Evolutionary conservation across 1,140 invertebrate species (phyloP).

Genomic region (Drosophila mojavensis): DNA sequence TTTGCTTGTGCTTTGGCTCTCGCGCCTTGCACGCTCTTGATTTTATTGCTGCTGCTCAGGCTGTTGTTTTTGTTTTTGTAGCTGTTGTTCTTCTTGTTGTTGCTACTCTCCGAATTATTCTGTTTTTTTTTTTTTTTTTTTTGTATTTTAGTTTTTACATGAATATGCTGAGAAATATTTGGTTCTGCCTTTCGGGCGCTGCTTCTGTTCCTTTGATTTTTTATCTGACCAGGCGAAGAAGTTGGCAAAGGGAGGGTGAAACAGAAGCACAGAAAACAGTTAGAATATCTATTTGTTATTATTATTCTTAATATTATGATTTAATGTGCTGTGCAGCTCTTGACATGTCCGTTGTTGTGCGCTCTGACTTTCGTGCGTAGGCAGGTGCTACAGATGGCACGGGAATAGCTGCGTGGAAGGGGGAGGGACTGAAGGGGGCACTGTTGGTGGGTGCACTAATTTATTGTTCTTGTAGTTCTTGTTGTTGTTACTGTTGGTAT

Average conservation of each 20-base stretch:
- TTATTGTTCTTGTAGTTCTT: constrained; percentile 6
- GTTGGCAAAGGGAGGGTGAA: constrained; percentile 4
- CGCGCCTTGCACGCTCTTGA: constrained; percentile 37
- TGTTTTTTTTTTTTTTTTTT: constrained; percentile 17
- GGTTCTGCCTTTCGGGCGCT: constrained; percentile 26
- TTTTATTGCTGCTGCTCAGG: constrained; percentile 34
- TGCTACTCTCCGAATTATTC: constrained; percentile 20
- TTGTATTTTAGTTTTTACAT: constrained; percentile 47
- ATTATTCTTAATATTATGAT: constrained; percentile 24
- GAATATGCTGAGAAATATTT: constrained; percentile 37
- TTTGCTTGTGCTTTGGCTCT: constrained; percentile 51
- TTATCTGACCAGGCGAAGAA: constrained; percentile 24
- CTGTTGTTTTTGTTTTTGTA: constrained; percentile 1
- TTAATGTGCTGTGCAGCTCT: background rate
- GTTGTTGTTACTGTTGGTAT: constrained; percentile 25
- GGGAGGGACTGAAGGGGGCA: no score
- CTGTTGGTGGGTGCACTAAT: background rate
- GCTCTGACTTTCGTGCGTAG: constrained; percentile 24
- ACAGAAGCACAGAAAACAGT: constrained; percentile 9
- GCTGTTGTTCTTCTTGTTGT: constrained; percentile 32
- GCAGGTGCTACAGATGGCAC: constrained; percentile 26
- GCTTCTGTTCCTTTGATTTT: constrained; percentile 39
- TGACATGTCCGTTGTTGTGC: constrained; percentile 13
- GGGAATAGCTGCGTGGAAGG: background rate
- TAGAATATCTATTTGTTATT: constrained; percentile 7